Percentiles rank a stretch among this genome's conserved stretches.
Conservation (phyloP, 2,888 invertebrate species). For the Macrosiphum euphorbiae region DNA sequence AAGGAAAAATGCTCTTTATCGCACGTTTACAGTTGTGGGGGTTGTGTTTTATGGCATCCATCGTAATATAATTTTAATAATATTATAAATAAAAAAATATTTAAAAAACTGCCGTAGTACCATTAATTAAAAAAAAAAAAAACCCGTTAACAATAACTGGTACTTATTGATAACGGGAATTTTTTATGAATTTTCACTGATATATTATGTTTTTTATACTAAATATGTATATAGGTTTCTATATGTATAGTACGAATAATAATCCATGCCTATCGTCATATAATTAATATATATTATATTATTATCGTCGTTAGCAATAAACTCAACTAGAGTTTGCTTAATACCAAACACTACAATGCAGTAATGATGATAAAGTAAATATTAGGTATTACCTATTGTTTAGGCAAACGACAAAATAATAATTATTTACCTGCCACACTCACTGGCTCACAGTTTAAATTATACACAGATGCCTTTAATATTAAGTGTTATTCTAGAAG, state of each 20-base stretch:
- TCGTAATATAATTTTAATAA: not conserved
- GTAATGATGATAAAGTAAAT: not conserved
- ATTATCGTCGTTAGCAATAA: not conserved
- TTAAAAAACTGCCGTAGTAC: not conserved
- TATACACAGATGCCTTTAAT: not conserved
- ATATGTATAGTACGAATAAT: not conserved
- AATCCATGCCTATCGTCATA: not conserved
- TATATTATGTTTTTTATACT: not conserved
- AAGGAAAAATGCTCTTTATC: not conserved
- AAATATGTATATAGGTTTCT: not conserved
- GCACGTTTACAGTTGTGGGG: not conserved
- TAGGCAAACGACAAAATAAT: not conserved
- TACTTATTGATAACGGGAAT: not conserved
- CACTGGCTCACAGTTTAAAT: not conserved
- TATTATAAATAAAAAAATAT: not conserved
- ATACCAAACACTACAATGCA: not conserved
- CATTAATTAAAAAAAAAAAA: slow-evolving; percentile 28
- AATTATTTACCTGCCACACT: not conserved
- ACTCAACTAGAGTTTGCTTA: not conserved
- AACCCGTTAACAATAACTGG: not conserved
- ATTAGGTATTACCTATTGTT: not conserved
- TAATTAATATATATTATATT: not conserved
- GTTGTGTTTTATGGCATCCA: not conserved
- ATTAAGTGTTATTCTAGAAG: not conserved
- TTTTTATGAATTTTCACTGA: not conserved